These are phyloP conservation scores for Procambarus virginalis DNA, from an alignment of 1,140 invertebrate species.

Conservation along the genomic window DNA sequence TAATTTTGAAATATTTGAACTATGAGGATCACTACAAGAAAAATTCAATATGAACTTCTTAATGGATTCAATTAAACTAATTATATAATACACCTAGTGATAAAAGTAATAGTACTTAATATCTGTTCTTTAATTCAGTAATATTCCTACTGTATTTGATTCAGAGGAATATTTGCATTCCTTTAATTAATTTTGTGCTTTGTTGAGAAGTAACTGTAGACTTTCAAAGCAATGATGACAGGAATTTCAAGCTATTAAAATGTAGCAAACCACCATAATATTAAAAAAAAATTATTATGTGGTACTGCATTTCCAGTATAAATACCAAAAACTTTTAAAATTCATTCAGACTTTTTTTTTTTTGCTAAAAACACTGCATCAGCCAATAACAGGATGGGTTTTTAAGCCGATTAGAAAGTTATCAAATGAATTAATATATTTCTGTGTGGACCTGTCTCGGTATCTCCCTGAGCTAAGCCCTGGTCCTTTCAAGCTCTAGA, in stretches of 20 bases:
- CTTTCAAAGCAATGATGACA: background rate
- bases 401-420: too few species aligned
- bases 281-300: background rate
- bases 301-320: too few species aligned
- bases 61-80: background rate
- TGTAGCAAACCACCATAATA: background rate
- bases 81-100: background rate
- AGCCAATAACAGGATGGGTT: too few species aligned
- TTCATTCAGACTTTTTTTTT: too few species aligned
- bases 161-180: background rate
- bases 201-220: background rate
- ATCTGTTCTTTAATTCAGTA: background rate
- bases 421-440: too few species aligned
- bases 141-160: background rate
- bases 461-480: too few species aligned
- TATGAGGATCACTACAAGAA: background rate
- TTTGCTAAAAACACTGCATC: too few species aligned
- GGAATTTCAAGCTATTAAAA: background rate
- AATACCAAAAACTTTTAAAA: too few species aligned
- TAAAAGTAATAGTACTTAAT: background rate
- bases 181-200: slow-evolving; percentile 16
- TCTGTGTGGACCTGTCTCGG: too few species aligned
- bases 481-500: too few species aligned
- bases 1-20: background rate
- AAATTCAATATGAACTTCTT: background rate